Evolutionary conservation across 2,797 vertebrate species (phyloP).

Genomic region (Gymnothorax reevesii): DNA sequence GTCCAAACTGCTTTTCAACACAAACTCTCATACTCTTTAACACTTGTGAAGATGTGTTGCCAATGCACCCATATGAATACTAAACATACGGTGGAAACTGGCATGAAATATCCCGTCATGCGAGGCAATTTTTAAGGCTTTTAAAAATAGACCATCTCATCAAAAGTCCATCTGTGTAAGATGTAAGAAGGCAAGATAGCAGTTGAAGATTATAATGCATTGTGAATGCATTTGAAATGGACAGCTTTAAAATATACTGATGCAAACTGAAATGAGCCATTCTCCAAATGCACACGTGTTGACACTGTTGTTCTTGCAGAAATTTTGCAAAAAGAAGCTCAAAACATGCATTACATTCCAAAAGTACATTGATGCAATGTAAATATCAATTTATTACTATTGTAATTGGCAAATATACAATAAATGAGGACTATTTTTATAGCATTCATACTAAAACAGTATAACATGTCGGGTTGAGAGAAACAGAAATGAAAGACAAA

Average conservation of each 20-base stretch:
- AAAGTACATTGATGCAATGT: neutral
- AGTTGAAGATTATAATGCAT: neutral
- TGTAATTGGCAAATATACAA: conserved; percentile 15
- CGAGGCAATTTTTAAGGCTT: neutral
- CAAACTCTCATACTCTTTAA: neutral
- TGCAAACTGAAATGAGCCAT: neutral
- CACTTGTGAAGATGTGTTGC: neutral
- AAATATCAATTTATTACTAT: conserved; percentile 20
- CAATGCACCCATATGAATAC: neutral
- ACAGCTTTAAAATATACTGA: neutral
- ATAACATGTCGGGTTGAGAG: neutral
- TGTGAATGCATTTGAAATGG: neutral
- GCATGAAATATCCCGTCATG: neutral
- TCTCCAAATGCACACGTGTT: neutral
- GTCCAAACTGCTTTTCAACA: neutral
- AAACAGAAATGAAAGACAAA: neutral
- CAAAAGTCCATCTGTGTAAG: neutral
- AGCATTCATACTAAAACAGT: neutral
- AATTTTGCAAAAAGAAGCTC: neutral
- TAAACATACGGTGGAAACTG: neutral
- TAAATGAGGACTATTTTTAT: conserved; percentile 3
- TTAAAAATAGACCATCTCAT: neutral
- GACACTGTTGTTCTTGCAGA: neutral
- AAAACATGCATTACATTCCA: neutral
- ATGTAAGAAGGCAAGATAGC: neutral